Conservation (phyloP, 2,797 vertebrate species). For the Centropyge bicolor region DNA sequence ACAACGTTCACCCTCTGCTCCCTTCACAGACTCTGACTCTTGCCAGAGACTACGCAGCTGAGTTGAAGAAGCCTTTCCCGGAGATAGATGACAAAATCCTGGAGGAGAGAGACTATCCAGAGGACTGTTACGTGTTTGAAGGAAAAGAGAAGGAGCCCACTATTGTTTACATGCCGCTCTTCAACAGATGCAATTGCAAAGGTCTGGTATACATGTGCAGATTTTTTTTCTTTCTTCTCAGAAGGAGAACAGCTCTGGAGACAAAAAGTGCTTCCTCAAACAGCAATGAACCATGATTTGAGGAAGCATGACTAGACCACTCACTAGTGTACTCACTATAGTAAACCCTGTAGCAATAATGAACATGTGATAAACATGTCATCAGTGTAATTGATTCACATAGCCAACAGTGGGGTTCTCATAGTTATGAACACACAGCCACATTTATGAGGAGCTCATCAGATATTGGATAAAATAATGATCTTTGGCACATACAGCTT, state of each 20-base stretch:
- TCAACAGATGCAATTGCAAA: constrained; percentile 75
- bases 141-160: constrained; percentile 64
- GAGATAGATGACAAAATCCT: constrained; percentile 54
- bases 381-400: background rate
- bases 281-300: background rate
- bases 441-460: background rate
- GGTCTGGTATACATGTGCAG: constrained; percentile 41
- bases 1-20: background rate
- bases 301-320: background rate
- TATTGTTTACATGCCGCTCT: constrained; percentile 76
- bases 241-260: background rate
- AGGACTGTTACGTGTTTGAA: constrained; percentile 73
- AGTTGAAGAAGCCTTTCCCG: constrained; percentile 71
- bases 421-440: too few relatives aligned
- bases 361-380: background rate
- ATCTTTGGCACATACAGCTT: too few relatives aligned
- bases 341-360: too few relatives aligned
- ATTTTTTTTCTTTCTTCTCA: background rate
- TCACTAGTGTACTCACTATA: too few relatives aligned
- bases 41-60: constrained; percentile 61
- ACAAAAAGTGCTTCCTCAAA: background rate
- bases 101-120: constrained; percentile 66
- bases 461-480: too few relatives aligned
- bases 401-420: background rate
- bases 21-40: constrained; percentile 68